These are phyloP conservation scores for Linepithema humile DNA, from an alignment of 1,140 invertebrate genomes.

Conservation along the genomic window DNA sequence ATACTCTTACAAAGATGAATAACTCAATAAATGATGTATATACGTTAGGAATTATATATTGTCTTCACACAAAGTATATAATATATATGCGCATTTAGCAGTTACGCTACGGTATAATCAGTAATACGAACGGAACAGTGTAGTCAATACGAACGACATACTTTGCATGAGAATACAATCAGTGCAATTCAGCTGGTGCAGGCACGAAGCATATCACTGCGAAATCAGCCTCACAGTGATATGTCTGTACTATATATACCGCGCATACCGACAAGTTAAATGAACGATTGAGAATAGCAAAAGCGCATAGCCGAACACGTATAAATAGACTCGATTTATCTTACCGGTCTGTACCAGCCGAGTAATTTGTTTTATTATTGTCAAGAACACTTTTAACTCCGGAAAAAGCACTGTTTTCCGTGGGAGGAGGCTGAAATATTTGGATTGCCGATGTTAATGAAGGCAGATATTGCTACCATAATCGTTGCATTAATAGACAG, in stretches of 20 bases:
- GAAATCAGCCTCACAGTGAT: conserved; percentile 60
- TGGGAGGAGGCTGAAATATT: conserved; percentile 18
- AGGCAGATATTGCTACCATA: conserved; percentile 44
- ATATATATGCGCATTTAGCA: conserved; percentile 48
- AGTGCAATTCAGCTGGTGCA: conserved; percentile 75
- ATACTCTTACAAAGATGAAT: background rate
- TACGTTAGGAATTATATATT: background rate
- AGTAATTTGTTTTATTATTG: conserved; percentile 24
- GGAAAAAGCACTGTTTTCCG: background rate
- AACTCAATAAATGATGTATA: background rate
- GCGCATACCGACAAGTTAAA: conserved; percentile 66
- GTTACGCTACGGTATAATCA: conserved; percentile 62
- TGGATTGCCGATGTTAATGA: conserved; percentile 34
- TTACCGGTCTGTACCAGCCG: conserved; percentile 10
- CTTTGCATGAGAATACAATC: conserved; percentile 79
- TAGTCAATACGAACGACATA: conserved; percentile 67
- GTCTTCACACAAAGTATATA: background rate
- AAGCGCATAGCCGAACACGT: conserved; percentile 14
- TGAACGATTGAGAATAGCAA: conserved; percentile 58
- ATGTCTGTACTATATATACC: conserved; percentile 30
- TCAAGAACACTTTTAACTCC: background rate
- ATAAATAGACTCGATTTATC: conserved; percentile 68
- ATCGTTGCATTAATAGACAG: conserved; percentile 65
- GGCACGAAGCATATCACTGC: conserved; percentile 67
- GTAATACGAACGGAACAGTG: conserved; percentile 45